Evolutionary conservation across 2,113 vertebrate species (phyloP), one percentile per base, ranked within the genome.

Genomic region (Dipodomys ordii): DNA sequence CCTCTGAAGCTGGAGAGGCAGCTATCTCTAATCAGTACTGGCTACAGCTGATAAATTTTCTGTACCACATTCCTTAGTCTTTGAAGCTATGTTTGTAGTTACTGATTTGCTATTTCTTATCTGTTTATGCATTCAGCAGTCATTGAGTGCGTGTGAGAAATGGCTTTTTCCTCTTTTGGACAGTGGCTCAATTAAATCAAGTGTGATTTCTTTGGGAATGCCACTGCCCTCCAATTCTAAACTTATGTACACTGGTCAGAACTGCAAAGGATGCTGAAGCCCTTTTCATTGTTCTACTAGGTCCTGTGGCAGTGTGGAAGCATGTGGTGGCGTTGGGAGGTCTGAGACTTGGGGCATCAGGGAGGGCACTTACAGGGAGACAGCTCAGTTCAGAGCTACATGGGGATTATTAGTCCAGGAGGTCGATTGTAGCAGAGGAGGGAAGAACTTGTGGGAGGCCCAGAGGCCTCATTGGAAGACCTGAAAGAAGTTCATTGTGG

Each of bases 1-100:
- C 0, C 15, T 81, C 64, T 81, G 73, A 81, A 44, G 60, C 84
- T 88, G 78, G 46, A 83, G 88, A 95, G 90, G 39, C 15, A 95
- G 19, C 81, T 88, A 6, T 76, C n/a, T 60, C 57, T 92, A 44
- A 23, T 89, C n/a, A 79, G 72, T 71, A 65, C 30, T 81, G 77
- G 78, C 79, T 62, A 74, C 65, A 79, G 74, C 28, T 18, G 3
- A 32, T 44, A n/a, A 49, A 30, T 85, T 87, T 94, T 84, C 44
- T 80, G 16, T 69, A 25, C 30, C 12, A 1, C 87, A 49, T 90
- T 90, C 15, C 39, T 95, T 90, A 78, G 80, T 53, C 62, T 86
- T 49, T 84, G 81, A 49, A 77, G 19, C 57, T 25, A 57, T 49
- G 27, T 87, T 85, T 93, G 9, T 91, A 65, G 78, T 77, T 94